Base-by-base conservation (phyloP, 2,113 vertebrate genomes). In the Clupea harengus region DNA sequence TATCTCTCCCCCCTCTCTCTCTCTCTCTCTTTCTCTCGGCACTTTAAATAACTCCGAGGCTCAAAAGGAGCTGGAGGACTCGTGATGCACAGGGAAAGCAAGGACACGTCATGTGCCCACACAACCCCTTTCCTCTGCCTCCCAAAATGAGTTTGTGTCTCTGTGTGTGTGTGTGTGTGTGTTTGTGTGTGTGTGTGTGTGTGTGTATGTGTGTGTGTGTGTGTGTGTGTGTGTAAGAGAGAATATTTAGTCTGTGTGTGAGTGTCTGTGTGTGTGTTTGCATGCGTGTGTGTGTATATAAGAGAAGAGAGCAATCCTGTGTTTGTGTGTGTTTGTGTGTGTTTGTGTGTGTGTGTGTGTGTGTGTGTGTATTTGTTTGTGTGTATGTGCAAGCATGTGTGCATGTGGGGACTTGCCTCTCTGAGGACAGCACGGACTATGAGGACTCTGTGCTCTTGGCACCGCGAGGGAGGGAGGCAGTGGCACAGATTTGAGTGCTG, bases 21-120 rank as follows among this genome's bases (percentile, higher is more conserved):
- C 25, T 32, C 25, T 75, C 67, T 39, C 46, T 81, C 85, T 88
- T 57, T 84, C 85, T 45, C 28, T 64, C 44, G 11, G 17, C 82
- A 85, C 87, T 84, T 86, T 89, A 89, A 89, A 89, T 89, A 89
- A 86, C 87, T 83, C 60, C 25, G 22, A 50, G 88, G 84, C 86
- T 83, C 84, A 64, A 78, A 81, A 85, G 86, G 82, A 87, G 87
- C 87, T 60, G 80, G 75, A 88, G 87, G 89, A 87, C 85, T 81
- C 46, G 32, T 87, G 89, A 88, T 87, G 87, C 84, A 49, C 50
- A 72, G 83, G 81, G 82, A 85, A 75, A 81, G 45, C 85, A 85
- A 89, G 86, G 60, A 89, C 87, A 82, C 46, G 9, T 44, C 82
- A 78, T 47, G 81, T 78, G 39, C 87, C 81, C 72, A 82, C 87